Evolutionary conservation across 2,113 vertebrate species (phyloP), one percentile per base, ranked within the genome.

Genomic region (Coregonus clupeaformis): DNA sequence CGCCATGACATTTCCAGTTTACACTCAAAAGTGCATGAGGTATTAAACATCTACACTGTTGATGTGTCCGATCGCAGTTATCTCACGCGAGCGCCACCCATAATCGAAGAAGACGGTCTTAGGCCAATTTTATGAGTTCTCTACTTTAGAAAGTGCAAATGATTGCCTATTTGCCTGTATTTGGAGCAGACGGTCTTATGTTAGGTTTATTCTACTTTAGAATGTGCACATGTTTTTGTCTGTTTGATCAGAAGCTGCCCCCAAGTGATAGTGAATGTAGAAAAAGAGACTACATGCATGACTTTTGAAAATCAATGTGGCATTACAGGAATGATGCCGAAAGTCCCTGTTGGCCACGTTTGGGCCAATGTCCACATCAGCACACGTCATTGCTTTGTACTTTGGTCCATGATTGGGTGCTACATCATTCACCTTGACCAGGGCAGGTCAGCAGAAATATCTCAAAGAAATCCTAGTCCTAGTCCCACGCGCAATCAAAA

Each of bases 1-100:
- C 70, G 20, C 49, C 49, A 65, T 82, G 77, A 87, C 80, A 78
- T 80, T 66, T 83, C 75, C 76, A 65, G 80, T 84, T 77, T 69
- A 49, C 60, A 65, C 80, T 75, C 25, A 77, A 82, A 80, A 2
- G 7, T 27, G 68, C 47, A 73, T 81, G 81, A 72, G 3, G 4
- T 66, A 77, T 73, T 20, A 63, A 57, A 69, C 69, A 73, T 69
- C 3, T 42, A 45, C 68, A 18, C 59, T 71, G 77, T 86, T 82
- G 83, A 78, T 20, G 3, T 25, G 24, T 75, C 14, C 29, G 64
- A 29, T 36, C 42, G n/a, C 27, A 29, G 13, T 14, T 52, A 52
- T 16, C 16, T 49, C 47, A 49, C 14, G 4, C 49, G 16, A 52
- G 49, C 16, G 14, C 16, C 16, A 5, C 14, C 49, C 14, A 5